Evolutionary conservation across 1,140 invertebrate species (phyloP).

Genomic region (Orchesella cincta): DNA sequence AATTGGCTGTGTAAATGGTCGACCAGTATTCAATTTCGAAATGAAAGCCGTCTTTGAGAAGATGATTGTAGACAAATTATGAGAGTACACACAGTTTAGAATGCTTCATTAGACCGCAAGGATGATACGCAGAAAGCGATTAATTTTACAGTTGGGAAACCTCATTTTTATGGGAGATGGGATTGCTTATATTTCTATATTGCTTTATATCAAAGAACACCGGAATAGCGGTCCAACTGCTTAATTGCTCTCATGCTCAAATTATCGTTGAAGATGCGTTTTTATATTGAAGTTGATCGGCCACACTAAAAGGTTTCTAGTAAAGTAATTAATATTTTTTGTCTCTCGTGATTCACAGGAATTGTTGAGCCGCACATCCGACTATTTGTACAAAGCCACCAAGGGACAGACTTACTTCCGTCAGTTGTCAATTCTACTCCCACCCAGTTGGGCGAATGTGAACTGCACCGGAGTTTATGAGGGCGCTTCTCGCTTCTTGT

Average conservation of each 20-base stretch:
- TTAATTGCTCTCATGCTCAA: not conserved
- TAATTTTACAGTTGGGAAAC: conserved; percentile 23
- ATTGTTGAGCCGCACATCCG: conserved; percentile 48
- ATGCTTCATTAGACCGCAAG: not conserved
- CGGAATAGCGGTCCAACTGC: not conserved
- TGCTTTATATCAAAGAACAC: too few relatives aligned
- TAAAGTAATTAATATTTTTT: conserved; percentile 3
- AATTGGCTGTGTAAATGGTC: conserved; percentile 23
- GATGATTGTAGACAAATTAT: not conserved
- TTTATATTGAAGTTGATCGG: not conserved
- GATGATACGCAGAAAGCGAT: not conserved
- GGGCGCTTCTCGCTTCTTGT: conserved; percentile 30
- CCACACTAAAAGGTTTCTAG: not conserved
- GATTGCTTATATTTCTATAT: not conserved
- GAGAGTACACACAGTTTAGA: not conserved
- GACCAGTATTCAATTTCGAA: not conserved
- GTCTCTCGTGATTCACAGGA: conserved; percentile 39
- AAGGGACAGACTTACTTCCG: conserved; percentile 49
- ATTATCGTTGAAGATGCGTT: too few relatives aligned
- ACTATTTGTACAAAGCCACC: conserved; percentile 45
- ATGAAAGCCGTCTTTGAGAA: not conserved
- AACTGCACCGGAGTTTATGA: conserved; percentile 46
- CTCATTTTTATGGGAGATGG: not conserved
- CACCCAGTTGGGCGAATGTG: conserved; percentile 45
- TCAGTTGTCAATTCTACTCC: conserved; percentile 46